Evolutionary conservation across 2,888 invertebrate genomes (phyloP), one percentile per base, ranked within the genome.

Genomic region (Drosophila macrospina): DNA sequence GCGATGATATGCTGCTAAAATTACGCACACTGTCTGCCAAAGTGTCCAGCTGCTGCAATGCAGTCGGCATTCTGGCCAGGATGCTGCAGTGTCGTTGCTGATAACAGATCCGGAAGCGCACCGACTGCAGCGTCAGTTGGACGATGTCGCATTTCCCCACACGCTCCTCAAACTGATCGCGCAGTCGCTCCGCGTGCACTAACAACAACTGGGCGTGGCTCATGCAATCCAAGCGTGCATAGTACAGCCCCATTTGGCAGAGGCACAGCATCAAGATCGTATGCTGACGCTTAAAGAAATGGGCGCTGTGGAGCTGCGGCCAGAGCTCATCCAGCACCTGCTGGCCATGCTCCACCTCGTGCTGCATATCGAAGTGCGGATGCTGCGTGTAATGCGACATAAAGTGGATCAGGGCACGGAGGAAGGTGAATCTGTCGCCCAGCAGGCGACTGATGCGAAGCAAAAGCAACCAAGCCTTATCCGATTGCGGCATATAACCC

Each of bases 111-210:
- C 90, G 87, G 68, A 91, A 91, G 24, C 78, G 82, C 2, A 91
- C 78, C 1, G 76, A 64, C 52, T 87, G 80, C 60, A 89, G 36
- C 2, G 89, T 90, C 13, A 90, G 75, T 10, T 75, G 66, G 0
- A 92, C 81, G 0, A 92, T 78, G 51, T 92, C 92, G 26, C 82
- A 87, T 37, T 87, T 86, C 20, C 80, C 88, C 10, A 65, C 69
- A 5, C 91, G 82, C 4, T 89, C 86, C 0, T 74, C 61, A 11
- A 90, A 59, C 41, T 89, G 78, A 0, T 56, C 64, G 2, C 89
- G 83, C 55, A 88, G 74, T 0, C 54, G 41, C 44, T 86, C 61
- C 2, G 80, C 90, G 13, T 90, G 73, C 42, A 87, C 54, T 8
- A 90, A 30, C 13, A 92, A 65, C 37, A 88, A 47, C 59, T 89